Evolutionary conservation across 2,797 vertebrate genomes (phyloP), one percentile per base, ranked within the genome.

Genomic region (Sebastes iracundus): DNA sequence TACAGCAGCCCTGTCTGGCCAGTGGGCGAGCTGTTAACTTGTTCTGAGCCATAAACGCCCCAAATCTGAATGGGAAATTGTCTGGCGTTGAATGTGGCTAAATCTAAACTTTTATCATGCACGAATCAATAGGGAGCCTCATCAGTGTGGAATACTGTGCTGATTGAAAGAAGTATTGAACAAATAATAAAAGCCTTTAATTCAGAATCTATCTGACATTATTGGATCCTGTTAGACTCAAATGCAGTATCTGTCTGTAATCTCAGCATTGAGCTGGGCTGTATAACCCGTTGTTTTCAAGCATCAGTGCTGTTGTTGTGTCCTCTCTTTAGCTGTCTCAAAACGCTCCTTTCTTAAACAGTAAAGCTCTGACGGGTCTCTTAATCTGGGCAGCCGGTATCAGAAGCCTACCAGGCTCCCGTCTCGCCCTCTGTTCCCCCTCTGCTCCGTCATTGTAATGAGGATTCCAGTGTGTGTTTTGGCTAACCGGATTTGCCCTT

Each of bases 401-500:
- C 79, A 83, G 92, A 82, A 73, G 76, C 58, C 84, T 46, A 81
- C 61, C 87, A 84, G 79, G 33, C 84, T 67, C 69, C 27, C 3
- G 30, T 69, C 77, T 77, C 77, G 13, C 82, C 65, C 83, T 66
- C 60, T 70, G 59, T 82, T 63, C 53, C 64, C 56, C 75, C 67
- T 75, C 79, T 52, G 72, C 67, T 77, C 87, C 7, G 33, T 82
- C 70, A 84, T 77, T 87, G 84, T 84, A 80, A 88, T 87, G 70
- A 88, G 73, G 85, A 86, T 90, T 82, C 56, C 79, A 74, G 33
- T 90, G 87, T 90, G 75, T 87, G 85, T 90, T 90, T 88, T 81
- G 64, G 69, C 55, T 92, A 92, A 93, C 90, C 42, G 49, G 87
- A 94, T 90, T 90, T 90, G 65, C 68, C 84, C 80, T 86, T 85